Conservation (phyloP, 2,888 invertebrate species). For the Magallana nippona region DNA sequence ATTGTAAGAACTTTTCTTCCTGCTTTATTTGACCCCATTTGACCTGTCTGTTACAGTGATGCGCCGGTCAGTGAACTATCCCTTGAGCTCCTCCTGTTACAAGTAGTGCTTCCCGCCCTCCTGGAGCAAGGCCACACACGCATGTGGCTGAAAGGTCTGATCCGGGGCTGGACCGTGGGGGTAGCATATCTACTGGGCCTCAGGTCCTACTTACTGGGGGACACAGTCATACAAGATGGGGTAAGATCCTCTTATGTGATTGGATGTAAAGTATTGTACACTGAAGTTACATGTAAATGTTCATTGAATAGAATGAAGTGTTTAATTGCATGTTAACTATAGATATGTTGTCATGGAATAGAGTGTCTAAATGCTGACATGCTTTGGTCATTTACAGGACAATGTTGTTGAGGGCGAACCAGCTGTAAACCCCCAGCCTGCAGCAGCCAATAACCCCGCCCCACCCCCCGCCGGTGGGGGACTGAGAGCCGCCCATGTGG, state of each 20-base stretch:
- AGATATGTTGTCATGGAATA: no score
- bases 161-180: constrained; percentile 82
- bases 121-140: constrained; percentile 97
- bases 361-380: neutral
- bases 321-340: no score
- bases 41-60: constrained; percentile 82
- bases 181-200: constrained; percentile 90
- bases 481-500: constrained; percentile 72
- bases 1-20: no score
- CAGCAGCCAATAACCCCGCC: constrained; percentile 46
- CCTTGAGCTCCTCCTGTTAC: constrained; percentile 89
- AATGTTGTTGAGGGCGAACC: constrained; percentile 68
- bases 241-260: constrained; percentile 47
- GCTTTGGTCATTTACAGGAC: constrained; percentile 59
- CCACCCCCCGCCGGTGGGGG: constrained; percentile 60
- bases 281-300: no score
- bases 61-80: constrained; percentile 93
- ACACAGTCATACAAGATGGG: constrained; percentile 80
- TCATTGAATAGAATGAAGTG: no score
- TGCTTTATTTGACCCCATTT: no score
- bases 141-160: constrained; percentile 93
- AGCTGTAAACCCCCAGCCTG: constrained; percentile 46
- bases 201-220: constrained; percentile 93
- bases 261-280: no score
- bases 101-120: constrained; percentile 96